These are phyloP conservation scores for Maniola jurtina DNA, from an alignment of 1,140 invertebrate genomes.

Conservation along the genomic window DNA sequence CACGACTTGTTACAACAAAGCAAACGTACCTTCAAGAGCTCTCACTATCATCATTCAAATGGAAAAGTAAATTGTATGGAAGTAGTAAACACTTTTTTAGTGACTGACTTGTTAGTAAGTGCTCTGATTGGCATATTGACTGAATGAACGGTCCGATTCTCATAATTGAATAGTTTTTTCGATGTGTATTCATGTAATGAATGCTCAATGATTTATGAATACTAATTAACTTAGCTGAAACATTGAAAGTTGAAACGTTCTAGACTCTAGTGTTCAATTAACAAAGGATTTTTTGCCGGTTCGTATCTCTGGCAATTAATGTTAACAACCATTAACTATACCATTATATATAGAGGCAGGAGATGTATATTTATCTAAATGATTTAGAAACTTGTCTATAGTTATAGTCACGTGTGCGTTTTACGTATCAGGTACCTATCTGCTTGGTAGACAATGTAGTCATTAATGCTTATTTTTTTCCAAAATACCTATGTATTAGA, in stretches of 20 bases:
- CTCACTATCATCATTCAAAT: slow-evolving; percentile 6
- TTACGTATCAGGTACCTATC: no score
- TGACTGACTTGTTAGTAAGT: not conserved
- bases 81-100: slow-evolving; percentile 7
- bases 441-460: no score
- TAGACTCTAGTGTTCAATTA: not conserved
- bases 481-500: no score
- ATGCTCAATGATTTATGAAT: slow-evolving; percentile 11
- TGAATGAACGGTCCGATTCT: slow-evolving; percentile 17
- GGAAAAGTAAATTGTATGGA: slow-evolving; percentile 12
- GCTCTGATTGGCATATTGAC: slow-evolving; percentile 26
- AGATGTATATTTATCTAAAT: no score
- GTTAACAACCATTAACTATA: not conserved
- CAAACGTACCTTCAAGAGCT: not conserved
- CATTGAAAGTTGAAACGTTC: not conserved
- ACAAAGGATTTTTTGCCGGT: not conserved
- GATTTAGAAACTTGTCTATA: no score
- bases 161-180: slow-evolving; percentile 5
- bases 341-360: no score
- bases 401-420: no score
- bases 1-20: no score
- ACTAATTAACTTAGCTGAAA: not conserved
- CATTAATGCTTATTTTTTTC: no score
- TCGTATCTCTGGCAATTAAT: not conserved
- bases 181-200: slow-evolving; percentile 2